Conservation (phyloP, 2,888 invertebrate species). For the Lasioglossum leucozonium region DNA sequence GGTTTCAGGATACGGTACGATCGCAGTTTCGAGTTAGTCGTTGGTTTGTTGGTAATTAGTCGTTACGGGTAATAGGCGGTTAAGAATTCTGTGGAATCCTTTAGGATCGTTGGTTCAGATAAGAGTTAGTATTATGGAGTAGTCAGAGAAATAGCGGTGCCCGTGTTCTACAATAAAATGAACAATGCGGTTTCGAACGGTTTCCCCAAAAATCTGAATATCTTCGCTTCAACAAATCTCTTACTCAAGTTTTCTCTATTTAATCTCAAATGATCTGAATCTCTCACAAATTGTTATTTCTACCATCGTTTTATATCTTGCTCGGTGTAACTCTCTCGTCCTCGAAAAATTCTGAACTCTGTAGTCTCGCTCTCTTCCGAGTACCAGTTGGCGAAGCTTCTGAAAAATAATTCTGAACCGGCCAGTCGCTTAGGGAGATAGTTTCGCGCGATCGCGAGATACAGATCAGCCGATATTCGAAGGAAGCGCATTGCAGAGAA, state of each 20-base stretch:
- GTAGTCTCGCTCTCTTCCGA: too few species aligned
- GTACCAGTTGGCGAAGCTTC: too few species aligned
- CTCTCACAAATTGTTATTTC: background rate
- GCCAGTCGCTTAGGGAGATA: background rate
- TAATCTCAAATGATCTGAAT: background rate
- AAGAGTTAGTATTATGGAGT: background rate
- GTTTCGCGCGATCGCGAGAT: background rate
- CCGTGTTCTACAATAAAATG: background rate
- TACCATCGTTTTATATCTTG: too few species aligned
- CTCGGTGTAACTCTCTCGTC: too few species aligned
- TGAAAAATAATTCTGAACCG: too few species aligned
- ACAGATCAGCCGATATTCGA: background rate
- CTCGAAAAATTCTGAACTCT: too few species aligned
- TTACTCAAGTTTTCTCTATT: background rate
- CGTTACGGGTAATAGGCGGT: constrained; percentile 17
- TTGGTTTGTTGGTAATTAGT: constrained; percentile 21
- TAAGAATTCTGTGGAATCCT: constrained; percentile 17
- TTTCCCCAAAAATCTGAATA: background rate
- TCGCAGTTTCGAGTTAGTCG: background rate
- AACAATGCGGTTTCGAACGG: background rate
- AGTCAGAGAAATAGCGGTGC: background rate
- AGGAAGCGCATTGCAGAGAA: background rate
- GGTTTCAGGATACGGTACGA: background rate
- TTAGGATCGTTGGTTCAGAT: constrained; percentile 13
- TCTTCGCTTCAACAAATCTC: background rate